These are phyloP conservation scores for Oreonectes daqikongensis DNA, from an alignment of 2,797 vertebrate species.

Conservation along the genomic window DNA sequence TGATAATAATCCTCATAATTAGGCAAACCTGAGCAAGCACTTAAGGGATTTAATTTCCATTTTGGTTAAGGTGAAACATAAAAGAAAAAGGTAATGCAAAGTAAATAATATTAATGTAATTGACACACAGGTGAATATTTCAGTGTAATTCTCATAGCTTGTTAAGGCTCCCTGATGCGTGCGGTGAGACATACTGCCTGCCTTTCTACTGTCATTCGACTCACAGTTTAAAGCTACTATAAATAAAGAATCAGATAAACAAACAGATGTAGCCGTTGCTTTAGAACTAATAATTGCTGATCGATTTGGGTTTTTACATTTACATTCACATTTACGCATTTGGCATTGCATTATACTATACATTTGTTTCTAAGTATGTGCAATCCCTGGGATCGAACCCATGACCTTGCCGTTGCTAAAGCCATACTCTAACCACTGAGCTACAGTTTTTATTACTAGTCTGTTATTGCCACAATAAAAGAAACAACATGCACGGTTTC, in stretches of 20 bases:
- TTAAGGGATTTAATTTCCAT: slow-evolving; percentile 65
- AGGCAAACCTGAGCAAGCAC: slow-evolving; percentile 65
- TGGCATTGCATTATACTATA: too few species aligned
- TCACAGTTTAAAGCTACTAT: slow-evolving; percentile 25
- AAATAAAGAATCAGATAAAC: slow-evolving; percentile 43
- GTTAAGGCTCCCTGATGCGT: slow-evolving; percentile 72
- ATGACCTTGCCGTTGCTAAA: too few species aligned
- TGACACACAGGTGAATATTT: slow-evolving; percentile 69
- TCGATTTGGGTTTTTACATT: background rate
- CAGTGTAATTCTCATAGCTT: slow-evolving; percentile 67
- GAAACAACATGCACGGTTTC: too few species aligned
- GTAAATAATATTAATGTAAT: slow-evolving; percentile 77
- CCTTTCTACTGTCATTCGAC: slow-evolving; percentile 40
- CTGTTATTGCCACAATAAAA: background rate
- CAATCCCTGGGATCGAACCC: too few species aligned
- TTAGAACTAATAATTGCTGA: background rate
- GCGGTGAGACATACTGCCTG: slow-evolving; percentile 46
- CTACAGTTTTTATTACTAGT: too few species aligned
- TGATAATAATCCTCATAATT: slow-evolving; percentile 75
- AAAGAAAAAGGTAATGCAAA: slow-evolving; percentile 72
- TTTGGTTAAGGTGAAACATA: slow-evolving; percentile 76
- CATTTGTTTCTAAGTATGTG: too few species aligned
- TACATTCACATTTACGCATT: too few species aligned
- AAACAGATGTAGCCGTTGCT: slow-evolving; percentile 1
- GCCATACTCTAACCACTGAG: too few species aligned